phyloP scores from a whole-genome alignment of 1,140 invertebrate species.

The Holotrichia oblita region DNA sequence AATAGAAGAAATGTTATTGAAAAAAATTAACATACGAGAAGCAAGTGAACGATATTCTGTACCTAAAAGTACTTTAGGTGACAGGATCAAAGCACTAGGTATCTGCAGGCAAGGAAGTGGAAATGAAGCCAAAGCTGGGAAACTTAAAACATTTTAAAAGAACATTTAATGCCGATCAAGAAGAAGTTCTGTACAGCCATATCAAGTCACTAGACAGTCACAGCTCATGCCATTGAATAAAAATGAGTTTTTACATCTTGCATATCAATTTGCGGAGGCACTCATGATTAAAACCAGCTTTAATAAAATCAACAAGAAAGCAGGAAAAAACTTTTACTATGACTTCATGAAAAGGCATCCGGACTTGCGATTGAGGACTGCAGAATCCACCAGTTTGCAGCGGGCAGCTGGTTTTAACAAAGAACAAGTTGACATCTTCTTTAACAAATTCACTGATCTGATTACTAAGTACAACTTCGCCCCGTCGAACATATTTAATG shows the following conservation, averaged over 20 bases:
- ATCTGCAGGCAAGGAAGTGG: neutral
- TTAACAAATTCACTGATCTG: neutral
- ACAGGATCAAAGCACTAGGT: neutral
- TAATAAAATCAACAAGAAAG: neutral
- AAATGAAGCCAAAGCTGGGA: neutral
- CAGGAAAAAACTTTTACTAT: constrained; percentile 34
- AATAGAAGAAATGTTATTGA: neutral
- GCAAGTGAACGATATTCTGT: neutral
- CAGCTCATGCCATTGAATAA: neutral
- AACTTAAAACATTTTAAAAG: neutral
- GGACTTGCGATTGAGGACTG: neutral
- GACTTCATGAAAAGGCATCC: neutral
- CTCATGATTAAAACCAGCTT: constrained; percentile 1
- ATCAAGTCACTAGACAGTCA: neutral
- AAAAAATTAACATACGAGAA: neutral
- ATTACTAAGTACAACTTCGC: constrained; percentile 5
- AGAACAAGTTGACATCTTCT: constrained; percentile 25
- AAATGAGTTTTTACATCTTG: constrained; percentile 8
- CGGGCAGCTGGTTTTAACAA: constrained; percentile 1
- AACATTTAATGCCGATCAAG: neutral
- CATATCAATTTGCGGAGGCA: neutral
- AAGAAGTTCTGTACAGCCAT: neutral
- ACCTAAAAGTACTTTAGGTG: neutral
- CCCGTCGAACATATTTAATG: constrained; percentile 14
- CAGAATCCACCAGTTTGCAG: constrained; percentile 7